These are phyloP conservation scores for Sinocyclocheilus maitianheensis DNA, from an alignment of 2,113 vertebrate genomes.

Conservation along the genomic window DNA sequence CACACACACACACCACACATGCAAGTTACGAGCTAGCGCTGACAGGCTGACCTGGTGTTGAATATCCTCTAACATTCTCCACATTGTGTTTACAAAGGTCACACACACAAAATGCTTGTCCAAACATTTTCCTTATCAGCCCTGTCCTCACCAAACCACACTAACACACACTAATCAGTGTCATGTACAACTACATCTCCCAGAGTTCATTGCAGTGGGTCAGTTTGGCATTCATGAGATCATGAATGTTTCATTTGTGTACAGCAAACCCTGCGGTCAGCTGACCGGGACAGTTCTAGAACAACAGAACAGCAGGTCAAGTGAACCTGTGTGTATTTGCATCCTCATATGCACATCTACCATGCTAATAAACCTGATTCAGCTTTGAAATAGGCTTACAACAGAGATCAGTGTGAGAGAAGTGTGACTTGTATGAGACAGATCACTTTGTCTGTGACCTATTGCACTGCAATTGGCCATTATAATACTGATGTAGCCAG, in stretches of 20 bases:
- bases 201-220: not conserved
- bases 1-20: not conserved
- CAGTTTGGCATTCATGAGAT: not conserved
- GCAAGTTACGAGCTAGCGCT: constrained; percentile 50
- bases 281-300: constrained; percentile 3
- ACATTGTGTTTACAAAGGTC: constrained; percentile 41
- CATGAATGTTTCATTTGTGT: constrained; percentile 45
- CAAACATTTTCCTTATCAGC: constrained; percentile 15
- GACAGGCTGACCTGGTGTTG: constrained; percentile 55
- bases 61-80: constrained; percentile 57
- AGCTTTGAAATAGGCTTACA: not conserved
- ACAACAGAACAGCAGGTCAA: constrained; percentile 1
- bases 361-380: not conserved
- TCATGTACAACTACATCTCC: constrained; percentile 39
- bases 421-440: not conserved
- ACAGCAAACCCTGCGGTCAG: not conserved
- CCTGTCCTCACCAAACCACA: not conserved
- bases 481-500: not conserved
- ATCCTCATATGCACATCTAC: not conserved
- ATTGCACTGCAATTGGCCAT: not conserved
- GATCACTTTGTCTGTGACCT: not conserved
- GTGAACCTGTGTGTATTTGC: not conserved
- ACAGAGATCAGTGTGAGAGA: not conserved
- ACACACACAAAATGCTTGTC: constrained; percentile 41
- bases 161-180: not conserved